Percentiles rank a stretch among this genome's conserved stretches.
Conservation (phyloP, 2,888 invertebrate genomes). For the Axea sp. region DNA sequence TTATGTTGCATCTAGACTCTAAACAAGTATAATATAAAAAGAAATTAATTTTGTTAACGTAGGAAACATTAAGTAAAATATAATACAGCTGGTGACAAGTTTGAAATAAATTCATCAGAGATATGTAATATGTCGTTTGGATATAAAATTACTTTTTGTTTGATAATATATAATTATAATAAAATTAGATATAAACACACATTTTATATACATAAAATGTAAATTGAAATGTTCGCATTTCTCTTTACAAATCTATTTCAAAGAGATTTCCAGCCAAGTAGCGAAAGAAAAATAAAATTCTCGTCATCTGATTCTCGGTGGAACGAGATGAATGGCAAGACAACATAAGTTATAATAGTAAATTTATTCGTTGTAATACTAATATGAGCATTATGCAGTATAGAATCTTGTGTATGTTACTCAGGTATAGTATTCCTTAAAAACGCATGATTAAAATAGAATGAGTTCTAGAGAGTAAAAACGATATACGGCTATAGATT, state of each 20-base stretch:
- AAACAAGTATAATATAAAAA: constrained; percentile 33
- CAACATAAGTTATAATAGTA: constrained; percentile 69
- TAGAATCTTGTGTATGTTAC: constrained; percentile 71
- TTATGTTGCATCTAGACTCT: constrained; percentile 27
- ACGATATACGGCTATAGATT: constrained; percentile 72
- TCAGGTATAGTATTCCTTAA: constrained; percentile 69
- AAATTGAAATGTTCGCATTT: no score
- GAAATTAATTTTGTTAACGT: constrained; percentile 26
- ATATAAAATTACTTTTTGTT: no score
- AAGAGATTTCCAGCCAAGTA: constrained; percentile 7
- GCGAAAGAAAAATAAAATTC: constrained; percentile 48
- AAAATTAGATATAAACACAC: no score
- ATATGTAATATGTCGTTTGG: no score
- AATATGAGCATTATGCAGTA: constrained; percentile 77
- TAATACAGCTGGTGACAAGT: constrained; percentile 11
- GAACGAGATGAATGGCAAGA: constrained; percentile 62
- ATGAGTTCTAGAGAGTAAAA: constrained; percentile 70
- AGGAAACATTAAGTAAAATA: constrained; percentile 18
- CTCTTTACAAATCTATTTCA: constrained; percentile 18
- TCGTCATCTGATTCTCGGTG: constrained; percentile 33
- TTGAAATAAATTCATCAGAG: constrained; percentile 23
- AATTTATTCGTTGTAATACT: constrained; percentile 77
- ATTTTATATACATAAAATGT: no score
- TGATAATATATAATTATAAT: no score
- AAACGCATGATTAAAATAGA: constrained; percentile 71